Conservation (phyloP, 2,888 invertebrate species). For the Caenorhabditis angaria region DNA sequence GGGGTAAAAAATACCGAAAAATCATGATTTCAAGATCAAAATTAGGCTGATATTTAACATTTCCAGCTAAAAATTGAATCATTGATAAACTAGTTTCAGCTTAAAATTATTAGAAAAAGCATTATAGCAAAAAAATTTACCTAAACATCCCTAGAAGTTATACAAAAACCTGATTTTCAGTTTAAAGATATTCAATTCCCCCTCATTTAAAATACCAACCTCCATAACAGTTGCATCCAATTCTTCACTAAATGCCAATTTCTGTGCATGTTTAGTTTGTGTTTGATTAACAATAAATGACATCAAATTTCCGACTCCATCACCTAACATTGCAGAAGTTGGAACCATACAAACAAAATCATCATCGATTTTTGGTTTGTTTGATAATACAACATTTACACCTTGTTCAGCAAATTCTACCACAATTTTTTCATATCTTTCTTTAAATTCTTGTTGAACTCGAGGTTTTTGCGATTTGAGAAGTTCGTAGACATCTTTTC, state of each 20-base stretch:
- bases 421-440: slow-evolving; percentile 86
- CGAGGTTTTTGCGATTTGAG: slow-evolving; percentile 87
- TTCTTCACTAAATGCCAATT: slow-evolving; percentile 88
- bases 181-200: no score
- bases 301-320: slow-evolving; percentile 94
- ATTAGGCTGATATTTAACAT: no score
- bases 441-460: slow-evolving; percentile 91
- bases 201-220: no score
- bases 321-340: slow-evolving; percentile 95
- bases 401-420: slow-evolving; percentile 94
- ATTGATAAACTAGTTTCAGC: no score
- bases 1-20: no score
- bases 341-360: slow-evolving; percentile 94
- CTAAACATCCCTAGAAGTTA: no score
- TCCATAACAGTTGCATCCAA: slow-evolving; percentile 79
- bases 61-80: no score
- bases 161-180: not conserved
- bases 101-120: no score
- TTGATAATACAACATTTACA: slow-evolving; percentile 91
- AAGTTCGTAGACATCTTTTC: slow-evolving; percentile 90
- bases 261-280: slow-evolving; percentile 87
- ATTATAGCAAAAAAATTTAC: no score
- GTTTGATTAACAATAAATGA: slow-evolving; percentile 91
- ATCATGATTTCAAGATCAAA: no score
- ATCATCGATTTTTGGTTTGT: slow-evolving; percentile 91